phyloP scores from a whole-genome alignment of 2,113 vertebrate species.

The Lethenteron camtschaticum region DNA sequence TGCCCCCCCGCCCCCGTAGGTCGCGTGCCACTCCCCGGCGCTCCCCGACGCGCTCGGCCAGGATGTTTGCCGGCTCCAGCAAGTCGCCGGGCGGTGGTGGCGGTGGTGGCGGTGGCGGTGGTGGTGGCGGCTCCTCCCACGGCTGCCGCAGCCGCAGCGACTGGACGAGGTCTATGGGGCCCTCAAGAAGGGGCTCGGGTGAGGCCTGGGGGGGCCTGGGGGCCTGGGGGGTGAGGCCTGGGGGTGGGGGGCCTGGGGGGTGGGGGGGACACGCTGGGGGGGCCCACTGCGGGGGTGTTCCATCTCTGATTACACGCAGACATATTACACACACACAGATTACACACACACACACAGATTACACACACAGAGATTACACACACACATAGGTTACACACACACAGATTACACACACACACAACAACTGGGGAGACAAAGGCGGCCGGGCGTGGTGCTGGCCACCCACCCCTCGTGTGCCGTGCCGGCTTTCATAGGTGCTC shows the following conservation, averaged over 20 bases:
- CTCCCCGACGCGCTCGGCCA: too few species aligned
- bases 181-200: conserved; percentile 74
- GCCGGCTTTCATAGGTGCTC: too few species aligned
- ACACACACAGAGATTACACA: too few species aligned
- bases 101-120: too few species aligned
- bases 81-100: too few species aligned
- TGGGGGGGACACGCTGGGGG: neutral
- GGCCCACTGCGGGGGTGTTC: neutral
- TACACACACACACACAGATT: neutral
- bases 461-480: too few species aligned
- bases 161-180: conserved; percentile 67
- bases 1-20: too few species aligned
- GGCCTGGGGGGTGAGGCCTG: too few species aligned
- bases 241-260: neutral
- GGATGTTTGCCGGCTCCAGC: too few species aligned
- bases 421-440: too few species aligned
- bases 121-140: conserved; percentile 28
- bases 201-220: conserved; percentile 17
- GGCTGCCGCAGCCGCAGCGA: conserved; percentile 72
- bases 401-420: neutral
- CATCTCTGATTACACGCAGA: neutral
- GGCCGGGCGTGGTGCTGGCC: too few species aligned
- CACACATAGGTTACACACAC: neutral
- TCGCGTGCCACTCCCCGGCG: too few species aligned
- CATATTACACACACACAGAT: neutral